These are phyloP conservation scores for Acanthoscelides obtectus DNA, from an alignment of 2,888 invertebrate genomes.

Conservation along the genomic window DNA sequence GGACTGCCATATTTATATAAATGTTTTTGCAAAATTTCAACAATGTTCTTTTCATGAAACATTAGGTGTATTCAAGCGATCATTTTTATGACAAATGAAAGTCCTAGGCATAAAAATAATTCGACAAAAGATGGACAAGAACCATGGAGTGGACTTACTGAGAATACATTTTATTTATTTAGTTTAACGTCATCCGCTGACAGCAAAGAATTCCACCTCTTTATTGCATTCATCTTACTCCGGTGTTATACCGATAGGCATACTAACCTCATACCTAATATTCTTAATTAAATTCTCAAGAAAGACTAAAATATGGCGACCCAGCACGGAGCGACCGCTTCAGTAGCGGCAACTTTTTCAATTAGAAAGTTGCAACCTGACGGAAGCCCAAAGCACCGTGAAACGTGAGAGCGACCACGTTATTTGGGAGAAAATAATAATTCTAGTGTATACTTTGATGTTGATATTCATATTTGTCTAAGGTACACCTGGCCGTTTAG, in stretches of 20 bases:
- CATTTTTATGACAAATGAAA: too few species aligned
- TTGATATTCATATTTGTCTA: neutral
- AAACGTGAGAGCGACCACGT: neutral
- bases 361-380: conserved; percentile 9
- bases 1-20: too few species aligned
- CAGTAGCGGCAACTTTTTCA: conserved; percentile 10
- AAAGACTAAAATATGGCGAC: neutral
- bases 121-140: too few species aligned
- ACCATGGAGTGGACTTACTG: too few species aligned
- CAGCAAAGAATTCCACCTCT: too few species aligned
- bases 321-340: neutral
- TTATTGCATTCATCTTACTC: too few species aligned
- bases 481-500: neutral
- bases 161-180: too few species aligned
- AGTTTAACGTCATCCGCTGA: too few species aligned
- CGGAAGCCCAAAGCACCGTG: neutral
- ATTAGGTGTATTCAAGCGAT: too few species aligned
- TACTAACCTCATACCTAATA: neutral
- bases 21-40: too few species aligned
- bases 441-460: neutral
- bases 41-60: too few species aligned
- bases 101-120: too few species aligned
- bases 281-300: neutral
- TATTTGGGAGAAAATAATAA: neutral
- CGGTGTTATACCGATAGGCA: neutral